Evolutionary conservation across 2,797 vertebrate species (phyloP).

Genomic region (Acrossocheilus fasciatus): DNA sequence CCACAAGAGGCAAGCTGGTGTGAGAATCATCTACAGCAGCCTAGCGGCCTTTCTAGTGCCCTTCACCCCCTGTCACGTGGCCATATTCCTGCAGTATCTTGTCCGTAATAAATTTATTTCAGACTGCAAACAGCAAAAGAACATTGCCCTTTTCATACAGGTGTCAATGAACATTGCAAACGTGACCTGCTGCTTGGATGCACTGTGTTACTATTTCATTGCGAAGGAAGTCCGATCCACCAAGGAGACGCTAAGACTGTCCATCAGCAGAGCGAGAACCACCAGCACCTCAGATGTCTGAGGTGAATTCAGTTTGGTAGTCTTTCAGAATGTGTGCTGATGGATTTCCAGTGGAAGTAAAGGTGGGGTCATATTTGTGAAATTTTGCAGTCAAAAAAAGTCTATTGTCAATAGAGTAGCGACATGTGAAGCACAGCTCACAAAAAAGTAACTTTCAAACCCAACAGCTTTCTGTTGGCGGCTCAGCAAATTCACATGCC

Average conservation of each 20-base stretch:
- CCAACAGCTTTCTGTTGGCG: neutral
- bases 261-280: slow-evolving; percentile 66
- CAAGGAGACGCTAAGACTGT: slow-evolving; percentile 61
- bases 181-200: slow-evolving; percentile 91
- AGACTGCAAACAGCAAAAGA: slow-evolving; percentile 70
- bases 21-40: slow-evolving; percentile 84
- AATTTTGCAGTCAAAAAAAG: neutral
- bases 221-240: slow-evolving; percentile 79
- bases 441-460: neutral
- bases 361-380: neutral
- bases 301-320: slow-evolving; percentile 16
- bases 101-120: slow-evolving; percentile 79
- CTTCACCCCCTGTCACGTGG: slow-evolving; percentile 88
- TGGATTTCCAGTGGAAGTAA: neutral
- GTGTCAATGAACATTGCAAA: slow-evolving; percentile 86
- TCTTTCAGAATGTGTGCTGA: neutral
- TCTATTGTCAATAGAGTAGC: neutral
- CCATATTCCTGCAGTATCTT: slow-evolving; percentile 88
- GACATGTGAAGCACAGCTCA: neutral
- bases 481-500: neutral
- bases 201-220: slow-evolving; percentile 90
- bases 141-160: slow-evolving; percentile 87
- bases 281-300: slow-evolving; percentile 74
- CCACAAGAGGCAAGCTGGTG: slow-evolving; percentile 68
- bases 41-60: slow-evolving; percentile 87